Base-by-base conservation (phyloP, 2,113 vertebrate species). In the Etheostoma spectabile region DNA sequence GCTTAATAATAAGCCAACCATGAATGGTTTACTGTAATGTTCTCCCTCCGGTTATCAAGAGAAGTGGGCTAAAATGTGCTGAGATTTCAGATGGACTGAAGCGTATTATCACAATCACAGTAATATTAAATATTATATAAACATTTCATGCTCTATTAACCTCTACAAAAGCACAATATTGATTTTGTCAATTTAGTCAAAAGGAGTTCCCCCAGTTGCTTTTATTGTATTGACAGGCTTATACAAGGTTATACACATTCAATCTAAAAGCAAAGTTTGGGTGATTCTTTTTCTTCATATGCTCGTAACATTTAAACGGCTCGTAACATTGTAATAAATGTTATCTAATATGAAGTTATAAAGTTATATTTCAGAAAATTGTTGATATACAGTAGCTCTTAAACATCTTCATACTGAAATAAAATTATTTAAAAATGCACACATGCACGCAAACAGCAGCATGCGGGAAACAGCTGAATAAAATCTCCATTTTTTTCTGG, bases 291-390 rank as follows among this genome's bases (percentile, higher is more conserved):
- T 49, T 21, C 1, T 5, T 13, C 61, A 24, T 67, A 27, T n/a
- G n/a, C n/a, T n/a, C n/a, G n/a, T n/a, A n/a, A n/a, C n/a, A n/a
- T n/a, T n/a, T n/a, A n/a, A n/a, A n/a, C n/a, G n/a, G n/a, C 90
- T 88, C 63, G 84, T 93, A 46, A 87, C 89, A 78, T 3, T 89
- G 90, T 91, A 38, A 85, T 81, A 69, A 82, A 78, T 35, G 2
- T 68, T 70, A 71, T 85, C 69, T 67, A 75, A 79, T 76, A 78
- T 80, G 10, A 27, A 27, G 27, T 27, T 27, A 2, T 3, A 27
- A 81, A 81, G 63, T 66, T 86, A 79, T 82, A 4, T 90, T 89
- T 83, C 80, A 84, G 67, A 83, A 71, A 72, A 61, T 16, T 74
- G 78, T 77, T 76, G 82, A 85, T 82, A 30, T 4, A 30, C 30